Evolutionary conservation across 1,140 invertebrate species (phyloP), one percentile per base, ranked within the genome.

Genomic region (Babylonia areolata): DNA sequence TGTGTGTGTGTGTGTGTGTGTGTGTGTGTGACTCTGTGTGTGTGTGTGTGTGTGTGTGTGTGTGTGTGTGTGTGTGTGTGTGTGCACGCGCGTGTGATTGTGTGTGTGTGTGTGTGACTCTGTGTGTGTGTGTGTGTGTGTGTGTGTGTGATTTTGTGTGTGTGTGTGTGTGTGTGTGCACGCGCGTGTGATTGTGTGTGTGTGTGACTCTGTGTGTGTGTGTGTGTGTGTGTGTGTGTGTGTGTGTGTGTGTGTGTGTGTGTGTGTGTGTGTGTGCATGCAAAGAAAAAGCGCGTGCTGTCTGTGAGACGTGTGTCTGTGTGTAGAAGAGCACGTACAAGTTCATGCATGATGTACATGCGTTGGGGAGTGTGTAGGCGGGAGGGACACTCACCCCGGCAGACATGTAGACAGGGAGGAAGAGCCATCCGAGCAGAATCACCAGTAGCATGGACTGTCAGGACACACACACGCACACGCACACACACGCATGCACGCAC

Each of bases 351-450:
- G 64, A n/a, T 23, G 28, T 28, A 79, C 11, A 79, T 37, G 40
- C 15, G n/a, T 75, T 75, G 12, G 40, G 3, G 40, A 79, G 33
- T 79, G 77, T 6, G 17, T 37, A 40, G 3, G 6, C 5, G n/a
- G 23, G 6, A 79, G 31, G 6, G 42, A 54, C 69, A 87, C 91
- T 90, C 86, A 93, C 93, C 87, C 93, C 93, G 33, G 93, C 92
- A 31, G 94, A 92, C 17, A 93, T 91, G 85, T 94, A 94, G 3
- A 94, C 93, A 1, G 93, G 93, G 12, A 94, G 89, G 87, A 94
- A 94, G 20, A 94, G 73, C 93, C 93, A 94, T 11, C 89, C 91
- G 12, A 94, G 85, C 0, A 93, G 77, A 23, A 94, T 87, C 31
- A 94, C 90, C 33, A 94, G 87, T 1, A 93, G 89, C 88, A 94